Evolutionary conservation across 2,113 vertebrate species (phyloP).

Genomic region (Calyptommatus sinebrachiatus): DNA sequence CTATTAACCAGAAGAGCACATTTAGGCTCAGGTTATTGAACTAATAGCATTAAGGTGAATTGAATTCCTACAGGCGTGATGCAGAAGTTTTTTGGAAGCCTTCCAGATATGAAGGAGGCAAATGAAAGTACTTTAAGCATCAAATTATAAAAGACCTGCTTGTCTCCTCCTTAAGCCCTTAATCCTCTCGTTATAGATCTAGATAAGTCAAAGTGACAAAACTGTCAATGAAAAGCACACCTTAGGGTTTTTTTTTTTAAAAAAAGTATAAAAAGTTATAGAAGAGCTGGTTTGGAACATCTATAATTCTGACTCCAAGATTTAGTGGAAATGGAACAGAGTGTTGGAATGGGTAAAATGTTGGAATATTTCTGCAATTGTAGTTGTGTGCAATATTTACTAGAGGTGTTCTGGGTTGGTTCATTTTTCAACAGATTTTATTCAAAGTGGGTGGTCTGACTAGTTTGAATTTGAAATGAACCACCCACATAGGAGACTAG

Average conservation of each 20-base stretch:
- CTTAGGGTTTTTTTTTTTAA: neutral
- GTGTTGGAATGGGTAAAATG: neutral
- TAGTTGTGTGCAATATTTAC: neutral
- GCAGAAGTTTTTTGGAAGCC: neutral
- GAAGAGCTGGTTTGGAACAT: too few relatives aligned
- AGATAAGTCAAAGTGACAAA: neutral
- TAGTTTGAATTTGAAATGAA: too few relatives aligned
- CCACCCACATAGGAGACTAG: too few relatives aligned
- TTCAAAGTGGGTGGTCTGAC: too few relatives aligned
- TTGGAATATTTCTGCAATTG: neutral
- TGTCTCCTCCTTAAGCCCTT: neutral
- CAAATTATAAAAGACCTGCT: neutral
- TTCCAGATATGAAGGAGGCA: neutral
- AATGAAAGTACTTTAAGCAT: neutral
- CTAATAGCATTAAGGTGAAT: neutral
- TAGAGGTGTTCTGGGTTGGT: too few relatives aligned
- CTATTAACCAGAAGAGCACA: neutral
- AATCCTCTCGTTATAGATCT: neutral
- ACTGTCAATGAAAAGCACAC: neutral
- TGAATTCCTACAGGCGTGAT: neutral
- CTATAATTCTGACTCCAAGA: neutral
- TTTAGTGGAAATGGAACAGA: neutral
- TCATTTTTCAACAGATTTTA: too few relatives aligned
- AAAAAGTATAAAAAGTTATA: neutral
- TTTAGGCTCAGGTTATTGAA: neutral